A percentile compares a stretch with the other conserved stretches of the same genome.
Conservation (phyloP, 2,113 vertebrate species). For the Epinephelus cyanopodus region DNA sequence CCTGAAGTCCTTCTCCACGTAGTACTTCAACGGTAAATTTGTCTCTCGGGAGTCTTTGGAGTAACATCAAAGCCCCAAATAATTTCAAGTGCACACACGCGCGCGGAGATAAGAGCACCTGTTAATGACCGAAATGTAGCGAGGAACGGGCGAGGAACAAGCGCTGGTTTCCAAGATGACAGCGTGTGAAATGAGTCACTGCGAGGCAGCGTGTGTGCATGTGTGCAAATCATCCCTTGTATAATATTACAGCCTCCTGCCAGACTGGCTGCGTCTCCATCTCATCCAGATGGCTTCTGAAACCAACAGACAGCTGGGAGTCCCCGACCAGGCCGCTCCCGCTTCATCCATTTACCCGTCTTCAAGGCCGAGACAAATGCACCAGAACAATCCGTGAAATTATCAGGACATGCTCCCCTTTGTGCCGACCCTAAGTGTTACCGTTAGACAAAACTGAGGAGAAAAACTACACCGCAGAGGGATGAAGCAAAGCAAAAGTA, state of each 20-base stretch:
- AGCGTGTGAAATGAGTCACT: constrained; percentile 41
- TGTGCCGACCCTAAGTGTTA: background rate
- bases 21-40: background rate
- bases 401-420: constrained; percentile 17
- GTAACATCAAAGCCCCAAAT: constrained; percentile 12
- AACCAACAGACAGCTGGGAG: constrained; percentile 70
- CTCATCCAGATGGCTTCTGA: constrained; percentile 73
- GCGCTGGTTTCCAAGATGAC: background rate
- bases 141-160: background rate
- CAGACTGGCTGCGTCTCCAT: constrained; percentile 52
- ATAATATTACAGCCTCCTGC: constrained; percentile 63
- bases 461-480: background rate
- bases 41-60: background rate
- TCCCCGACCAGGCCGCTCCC: constrained; percentile 47
- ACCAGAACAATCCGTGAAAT: constrained; percentile 38
- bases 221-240: constrained; percentile 56
- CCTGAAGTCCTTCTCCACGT: constrained; percentile 16
- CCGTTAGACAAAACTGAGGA: background rate
- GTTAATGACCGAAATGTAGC: background rate
- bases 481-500: constrained; percentile 4
- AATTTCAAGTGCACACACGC: background rate
- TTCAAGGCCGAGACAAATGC: constrained; percentile 44
- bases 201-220: constrained; percentile 9
- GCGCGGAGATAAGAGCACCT: background rate
- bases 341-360: constrained; percentile 55